Evolutionary conservation across 92 coral and sea anemone genomes (phyloP), one percentile per base, ranked within the genome.

Genomic region (Porites divaricata): DNA sequence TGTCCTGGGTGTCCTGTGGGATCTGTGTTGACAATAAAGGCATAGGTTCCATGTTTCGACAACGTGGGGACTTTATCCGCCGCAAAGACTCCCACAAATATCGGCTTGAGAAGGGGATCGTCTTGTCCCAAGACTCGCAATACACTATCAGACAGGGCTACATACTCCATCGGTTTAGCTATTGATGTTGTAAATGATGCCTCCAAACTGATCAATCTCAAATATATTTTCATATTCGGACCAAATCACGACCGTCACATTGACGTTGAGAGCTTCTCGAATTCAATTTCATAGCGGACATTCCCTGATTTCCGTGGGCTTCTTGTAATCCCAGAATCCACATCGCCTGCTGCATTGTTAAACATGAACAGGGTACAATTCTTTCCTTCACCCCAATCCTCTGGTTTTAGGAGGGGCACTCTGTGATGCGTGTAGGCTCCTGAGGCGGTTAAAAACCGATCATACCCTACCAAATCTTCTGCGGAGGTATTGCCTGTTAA

Each of bases 401-500:
- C 63, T 0, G 51, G 75, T 0, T 52, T n/a, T 70, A 19, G 81
- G 84, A 77, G 53, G 17, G 23, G 2, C 67, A 67, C 11, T 24
- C 24, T 1, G 15, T 63, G 24, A 57, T 62, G n/a, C 7, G n/a
- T 20, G 35, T 24, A 63, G 14, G 70, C 80, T 2, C 82, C 91
- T 7, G 70, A 16, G 67, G 84, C 88, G 56, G 51, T 12, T 49
- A 24, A 26, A 15, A 51, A n/a, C n/a, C n/a, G n/a, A n/a, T n/a
- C n/a, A 20, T 87, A 87, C 15, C 90, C 90, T 53, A 10, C 61
- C 24, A 66, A 48, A 24, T 87, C 90, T 87, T 75, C 67, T 12
- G 53, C 28, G 14, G 50, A 61, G 12, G 53, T 53, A 67, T 51
- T 53, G 7, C 63, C 25, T 14, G 61, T 71, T 19, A 88, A 57